Conservation (phyloP, 2,113 vertebrate genomes). For the Progne subis region DNA sequence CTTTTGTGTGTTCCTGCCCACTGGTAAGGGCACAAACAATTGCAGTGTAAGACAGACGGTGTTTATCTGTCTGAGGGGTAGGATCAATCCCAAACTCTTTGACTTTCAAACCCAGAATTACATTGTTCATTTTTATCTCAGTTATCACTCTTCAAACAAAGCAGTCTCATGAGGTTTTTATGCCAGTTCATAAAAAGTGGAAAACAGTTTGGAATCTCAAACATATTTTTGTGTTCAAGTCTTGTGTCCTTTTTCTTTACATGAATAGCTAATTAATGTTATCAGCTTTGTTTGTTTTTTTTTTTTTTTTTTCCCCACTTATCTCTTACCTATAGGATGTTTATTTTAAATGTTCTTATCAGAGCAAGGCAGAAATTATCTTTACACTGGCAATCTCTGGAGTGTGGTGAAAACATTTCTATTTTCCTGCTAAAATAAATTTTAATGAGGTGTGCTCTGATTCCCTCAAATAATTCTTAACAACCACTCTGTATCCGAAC, state of each 20-base stretch:
- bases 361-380: conserved; percentile 3
- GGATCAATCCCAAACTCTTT: not conserved
- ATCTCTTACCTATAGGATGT: conserved; percentile 12
- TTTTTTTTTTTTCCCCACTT: too few species aligned
- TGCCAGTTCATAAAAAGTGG: not conserved
- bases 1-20: not conserved
- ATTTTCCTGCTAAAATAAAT: not conserved
- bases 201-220: not conserved
- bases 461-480: not conserved
- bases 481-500: not conserved
- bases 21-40: not conserved
- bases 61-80: not conserved
- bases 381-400: not conserved
- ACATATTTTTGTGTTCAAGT: not conserved
- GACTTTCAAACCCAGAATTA: not conserved
- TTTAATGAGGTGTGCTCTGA: not conserved
- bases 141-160: not conserved
- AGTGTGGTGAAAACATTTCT: not conserved
- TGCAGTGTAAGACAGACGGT: not conserved
- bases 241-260: not conserved
- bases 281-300: not conserved
- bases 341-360: conserved; percentile 13
- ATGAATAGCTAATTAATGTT: not conserved
- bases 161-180: not conserved
- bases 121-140: not conserved